phyloP scores from a whole-genome alignment of 2,797 vertebrate species.

The Periophthalmus magnuspinnatus region DNA sequence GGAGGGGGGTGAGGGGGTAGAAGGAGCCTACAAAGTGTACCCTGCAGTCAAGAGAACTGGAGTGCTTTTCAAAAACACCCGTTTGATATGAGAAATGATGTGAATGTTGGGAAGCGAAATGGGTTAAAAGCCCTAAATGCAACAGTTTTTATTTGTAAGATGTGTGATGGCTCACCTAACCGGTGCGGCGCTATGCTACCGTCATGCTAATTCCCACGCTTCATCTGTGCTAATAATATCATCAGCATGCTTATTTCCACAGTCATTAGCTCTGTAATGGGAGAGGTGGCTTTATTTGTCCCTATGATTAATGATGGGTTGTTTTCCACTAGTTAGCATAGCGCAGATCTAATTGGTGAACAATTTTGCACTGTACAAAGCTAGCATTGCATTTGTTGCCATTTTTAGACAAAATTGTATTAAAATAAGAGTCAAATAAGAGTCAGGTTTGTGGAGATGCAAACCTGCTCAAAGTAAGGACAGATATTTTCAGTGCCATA shows the following conservation, averaged over 20 bases:
- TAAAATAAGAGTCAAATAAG: too few species aligned
- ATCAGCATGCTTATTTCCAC: constrained; percentile 21
- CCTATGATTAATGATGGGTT: background rate
- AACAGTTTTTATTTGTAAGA: constrained; percentile 70
- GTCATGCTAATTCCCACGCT: constrained; percentile 44
- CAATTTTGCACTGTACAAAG: background rate
- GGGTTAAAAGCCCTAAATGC: constrained; percentile 81
- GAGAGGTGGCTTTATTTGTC: constrained; percentile 2
- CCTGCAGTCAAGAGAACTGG: constrained; percentile 77
- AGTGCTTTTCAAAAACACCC: constrained; percentile 77
- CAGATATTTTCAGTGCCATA: too few species aligned
- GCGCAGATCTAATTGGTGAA: background rate
- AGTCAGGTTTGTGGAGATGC: too few species aligned
- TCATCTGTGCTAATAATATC: constrained; percentile 38
- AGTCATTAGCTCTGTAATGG: constrained; percentile 35
- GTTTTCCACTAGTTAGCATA: background rate
- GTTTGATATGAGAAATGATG: constrained; percentile 80
- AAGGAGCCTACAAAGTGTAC: constrained; percentile 80
- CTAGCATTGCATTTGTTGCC: background rate
- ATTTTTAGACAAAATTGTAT: background rate
- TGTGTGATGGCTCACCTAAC: constrained; percentile 37
- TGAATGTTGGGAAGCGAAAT: constrained; percentile 71
- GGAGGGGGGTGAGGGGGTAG: constrained; percentile 41
- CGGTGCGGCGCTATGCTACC: constrained; percentile 23
- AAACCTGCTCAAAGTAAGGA: too few species aligned